phyloP scores from a whole-genome alignment of 2,888 invertebrate species.

The Ellobium chinense region DNA sequence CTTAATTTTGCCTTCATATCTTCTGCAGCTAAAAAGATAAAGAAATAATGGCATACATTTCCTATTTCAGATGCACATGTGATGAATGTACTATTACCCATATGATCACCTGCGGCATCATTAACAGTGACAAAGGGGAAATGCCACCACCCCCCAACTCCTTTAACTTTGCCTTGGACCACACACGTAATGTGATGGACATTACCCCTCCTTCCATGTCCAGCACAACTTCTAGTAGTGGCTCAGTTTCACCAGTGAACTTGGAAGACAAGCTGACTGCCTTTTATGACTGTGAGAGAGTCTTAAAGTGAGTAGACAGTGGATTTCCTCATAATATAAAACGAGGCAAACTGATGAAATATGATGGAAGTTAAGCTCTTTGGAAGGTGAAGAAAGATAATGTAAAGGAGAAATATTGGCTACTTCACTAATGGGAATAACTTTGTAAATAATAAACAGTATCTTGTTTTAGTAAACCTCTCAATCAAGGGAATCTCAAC shows the following conservation, averaged over 20 bases:
- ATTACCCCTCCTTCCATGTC: conserved; percentile 78
- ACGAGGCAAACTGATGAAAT: too few species aligned
- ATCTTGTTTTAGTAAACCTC: too few species aligned
- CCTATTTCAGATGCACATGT: conserved; percentile 76
- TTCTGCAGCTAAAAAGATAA: too few species aligned
- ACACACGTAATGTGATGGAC: conserved; percentile 73
- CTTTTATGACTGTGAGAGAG: conserved; percentile 37
- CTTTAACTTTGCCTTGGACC: conserved; percentile 68
- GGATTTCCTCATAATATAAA: too few species aligned
- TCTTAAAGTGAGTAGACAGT: conserved; percentile 15
- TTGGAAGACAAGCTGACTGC: conserved; percentile 42
- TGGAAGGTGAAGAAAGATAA: too few species aligned
- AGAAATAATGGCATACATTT: too few species aligned
- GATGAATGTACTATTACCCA: conserved; percentile 79
- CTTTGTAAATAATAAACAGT: too few species aligned
- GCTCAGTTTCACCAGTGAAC: conserved; percentile 74
- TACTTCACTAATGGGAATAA: too few species aligned
- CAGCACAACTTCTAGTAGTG: conserved; percentile 75
- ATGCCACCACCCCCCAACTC: conserved; percentile 51
- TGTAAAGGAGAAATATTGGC: too few species aligned
- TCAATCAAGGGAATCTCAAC: too few species aligned
- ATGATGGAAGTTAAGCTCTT: too few species aligned
- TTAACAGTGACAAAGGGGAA: conserved; percentile 74
- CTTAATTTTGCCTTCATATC: too few species aligned
- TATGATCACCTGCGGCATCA: conserved; percentile 79